Evolutionary conservation across 2,888 invertebrate species (phyloP).

Genomic region (Monopis laevigella): DNA sequence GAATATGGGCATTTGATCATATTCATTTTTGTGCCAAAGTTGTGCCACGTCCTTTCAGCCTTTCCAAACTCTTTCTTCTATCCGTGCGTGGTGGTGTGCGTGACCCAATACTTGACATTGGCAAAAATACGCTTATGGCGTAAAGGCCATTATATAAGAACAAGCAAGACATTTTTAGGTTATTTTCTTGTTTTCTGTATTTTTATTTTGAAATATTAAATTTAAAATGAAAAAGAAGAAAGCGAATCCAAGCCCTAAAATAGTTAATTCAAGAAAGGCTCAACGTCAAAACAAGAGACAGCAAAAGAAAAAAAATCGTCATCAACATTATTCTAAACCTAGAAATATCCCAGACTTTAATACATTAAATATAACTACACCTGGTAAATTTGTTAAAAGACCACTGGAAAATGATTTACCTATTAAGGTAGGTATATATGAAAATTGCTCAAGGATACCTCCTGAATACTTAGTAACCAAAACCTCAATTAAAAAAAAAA

Average conservation of each 20-base stretch:
- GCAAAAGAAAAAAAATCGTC: constrained; percentile 70
- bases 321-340: constrained; percentile 50
- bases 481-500: too few relatives aligned
- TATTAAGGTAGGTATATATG: constrained; percentile 4
- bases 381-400: constrained; percentile 49
- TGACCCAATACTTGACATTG: too few relatives aligned
- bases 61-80: too few relatives aligned
- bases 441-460: too few relatives aligned
- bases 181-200: background rate
- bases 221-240: constrained; percentile 7
- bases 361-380: constrained; percentile 20
- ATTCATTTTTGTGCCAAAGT: too few relatives aligned
- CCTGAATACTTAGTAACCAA: too few relatives aligned
- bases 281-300: constrained; percentile 76
- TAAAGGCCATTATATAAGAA: too few relatives aligned
- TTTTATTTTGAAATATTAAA: constrained; percentile 1
- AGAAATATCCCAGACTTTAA: constrained; percentile 23
- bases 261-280: constrained; percentile 69
- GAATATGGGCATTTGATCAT: too few relatives aligned
- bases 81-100: too few relatives aligned
- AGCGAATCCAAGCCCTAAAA: constrained; percentile 25
- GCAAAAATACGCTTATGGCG: too few relatives aligned
- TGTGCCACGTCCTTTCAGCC: too few relatives aligned
- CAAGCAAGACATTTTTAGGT: too few relatives aligned
- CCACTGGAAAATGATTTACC: background rate